Conservation (phyloP, 2,113 vertebrate species). For the Jacana jacana region DNA sequence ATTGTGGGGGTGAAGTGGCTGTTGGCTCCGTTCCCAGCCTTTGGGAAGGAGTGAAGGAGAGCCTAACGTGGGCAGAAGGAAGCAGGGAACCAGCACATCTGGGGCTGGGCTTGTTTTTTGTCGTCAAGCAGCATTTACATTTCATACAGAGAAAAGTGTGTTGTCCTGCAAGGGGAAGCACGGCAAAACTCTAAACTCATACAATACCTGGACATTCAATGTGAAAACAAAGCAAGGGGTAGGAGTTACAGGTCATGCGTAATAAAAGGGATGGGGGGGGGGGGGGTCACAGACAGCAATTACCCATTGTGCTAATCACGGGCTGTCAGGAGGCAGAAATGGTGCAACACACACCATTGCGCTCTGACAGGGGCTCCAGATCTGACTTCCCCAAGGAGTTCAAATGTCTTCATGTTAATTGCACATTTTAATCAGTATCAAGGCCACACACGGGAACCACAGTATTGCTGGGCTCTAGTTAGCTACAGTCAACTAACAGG, state of each 20-base stretch:
- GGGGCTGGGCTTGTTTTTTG: not conserved
- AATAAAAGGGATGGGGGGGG: not conserved
- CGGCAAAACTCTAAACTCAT: constrained; percentile 38
- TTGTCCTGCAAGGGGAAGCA: constrained; percentile 43
- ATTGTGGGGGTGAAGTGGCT: not conserved
- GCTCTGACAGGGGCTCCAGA: constrained; percentile 23
- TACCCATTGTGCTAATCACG: constrained; percentile 7
- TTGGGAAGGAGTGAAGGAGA: not conserved
- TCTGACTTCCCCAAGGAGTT: constrained; percentile 33
- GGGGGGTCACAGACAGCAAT: not conserved
- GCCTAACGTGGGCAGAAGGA: not conserved
- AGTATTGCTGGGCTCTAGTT: constrained; percentile 56
- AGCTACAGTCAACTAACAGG: constrained; percentile 46
- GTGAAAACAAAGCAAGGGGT: not conserved
- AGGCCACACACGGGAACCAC: constrained; percentile 51
- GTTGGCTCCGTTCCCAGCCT: not conserved
- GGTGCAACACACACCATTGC: constrained; percentile 3
- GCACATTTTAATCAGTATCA: constrained; percentile 55
- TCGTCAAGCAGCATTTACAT: constrained; percentile 21
- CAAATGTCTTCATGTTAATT: constrained; percentile 15
- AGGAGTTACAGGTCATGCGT: not conserved
- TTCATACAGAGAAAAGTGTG: constrained; percentile 13
- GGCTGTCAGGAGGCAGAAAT: constrained; percentile 40
- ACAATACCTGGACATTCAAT: not conserved
- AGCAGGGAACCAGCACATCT: not conserved